These are phyloP conservation scores for Dione juno DNA, from an alignment of 2,888 invertebrate genomes.

Conservation along the genomic window DNA sequence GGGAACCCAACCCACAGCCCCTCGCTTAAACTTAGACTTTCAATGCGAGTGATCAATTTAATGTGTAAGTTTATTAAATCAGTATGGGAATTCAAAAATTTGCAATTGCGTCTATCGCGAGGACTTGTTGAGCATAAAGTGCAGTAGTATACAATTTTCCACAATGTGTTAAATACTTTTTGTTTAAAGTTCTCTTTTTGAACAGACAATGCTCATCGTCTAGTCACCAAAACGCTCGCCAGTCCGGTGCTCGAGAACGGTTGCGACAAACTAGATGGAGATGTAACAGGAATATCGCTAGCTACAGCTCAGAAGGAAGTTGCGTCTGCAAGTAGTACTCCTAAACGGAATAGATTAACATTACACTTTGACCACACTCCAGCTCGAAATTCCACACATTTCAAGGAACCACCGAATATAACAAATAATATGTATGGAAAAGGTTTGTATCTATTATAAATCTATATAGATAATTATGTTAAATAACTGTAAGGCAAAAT, in stretches of 20 bases:
- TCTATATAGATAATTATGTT: neutral
- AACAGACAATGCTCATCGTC: constrained; percentile 91
- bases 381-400: constrained; percentile 87
- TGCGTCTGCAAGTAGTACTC: constrained; percentile 75
- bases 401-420: constrained; percentile 87
- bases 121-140: too few relatives aligned
- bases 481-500: neutral
- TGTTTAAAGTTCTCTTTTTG: neutral
- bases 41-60: too few relatives aligned
- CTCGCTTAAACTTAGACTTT: too few relatives aligned
- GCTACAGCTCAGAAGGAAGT: constrained; percentile 57
- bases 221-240: constrained; percentile 67
- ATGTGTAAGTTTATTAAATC: neutral
- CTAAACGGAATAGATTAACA: constrained; percentile 86
- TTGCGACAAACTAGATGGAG: constrained; percentile 67
- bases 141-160: neutral
- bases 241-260: constrained; percentile 70
- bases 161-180: neutral
- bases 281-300: constrained; percentile 53
- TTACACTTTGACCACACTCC: constrained; percentile 89
- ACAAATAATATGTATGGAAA: constrained; percentile 66
- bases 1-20: too few relatives aligned
- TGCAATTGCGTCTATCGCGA: too few relatives aligned
- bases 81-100: constrained; percentile 34
- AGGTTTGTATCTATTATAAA: constrained; percentile 57